Conservation (phyloP, 2,888 invertebrate genomes). For the Epirrhoe alternata region DNA sequence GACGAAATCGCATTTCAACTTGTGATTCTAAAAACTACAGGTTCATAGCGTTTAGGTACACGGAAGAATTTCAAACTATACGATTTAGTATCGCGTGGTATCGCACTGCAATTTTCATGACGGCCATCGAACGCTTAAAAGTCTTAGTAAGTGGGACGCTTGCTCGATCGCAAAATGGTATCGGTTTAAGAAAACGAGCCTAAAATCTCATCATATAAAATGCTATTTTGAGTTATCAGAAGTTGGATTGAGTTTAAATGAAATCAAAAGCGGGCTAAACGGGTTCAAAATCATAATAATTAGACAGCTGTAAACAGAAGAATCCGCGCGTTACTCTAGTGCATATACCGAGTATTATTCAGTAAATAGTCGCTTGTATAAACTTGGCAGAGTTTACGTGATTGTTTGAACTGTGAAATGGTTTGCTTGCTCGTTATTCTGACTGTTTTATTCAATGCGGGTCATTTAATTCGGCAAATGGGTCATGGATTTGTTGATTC, state of each 20-base stretch:
- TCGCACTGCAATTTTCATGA: background rate
- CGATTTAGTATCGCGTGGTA: background rate
- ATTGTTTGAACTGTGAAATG: constrained; percentile 55
- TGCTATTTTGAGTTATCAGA: too few species aligned
- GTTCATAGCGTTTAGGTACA: background rate
- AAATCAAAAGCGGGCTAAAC: too few species aligned
- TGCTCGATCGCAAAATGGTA: too few species aligned
- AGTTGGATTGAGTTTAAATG: too few species aligned
- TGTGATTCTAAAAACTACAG: too few species aligned
- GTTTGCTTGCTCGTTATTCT: constrained; percentile 45
- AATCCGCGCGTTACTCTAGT: constrained; percentile 3
- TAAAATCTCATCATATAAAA: too few species aligned
- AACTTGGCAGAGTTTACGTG: constrained; percentile 57
- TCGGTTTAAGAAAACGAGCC: too few species aligned
- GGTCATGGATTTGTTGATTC: constrained; percentile 49
- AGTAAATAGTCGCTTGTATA: constrained; percentile 53
- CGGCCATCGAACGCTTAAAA: too few species aligned
- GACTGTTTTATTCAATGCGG: constrained; percentile 52
- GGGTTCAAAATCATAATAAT: too few species aligned
- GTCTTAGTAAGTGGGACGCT: too few species aligned
- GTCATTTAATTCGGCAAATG: constrained; percentile 56
- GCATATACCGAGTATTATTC: constrained; percentile 35
- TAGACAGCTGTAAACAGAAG: background rate
- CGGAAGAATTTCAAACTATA: background rate
- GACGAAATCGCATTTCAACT: too few species aligned